Percentiles rank a stretch among this genome's conserved stretches.
These are phyloP conservation scores for Microcebus tavaratra DNA, from an alignment of 2,113 vertebrate genomes.

Conservation along the genomic window DNA sequence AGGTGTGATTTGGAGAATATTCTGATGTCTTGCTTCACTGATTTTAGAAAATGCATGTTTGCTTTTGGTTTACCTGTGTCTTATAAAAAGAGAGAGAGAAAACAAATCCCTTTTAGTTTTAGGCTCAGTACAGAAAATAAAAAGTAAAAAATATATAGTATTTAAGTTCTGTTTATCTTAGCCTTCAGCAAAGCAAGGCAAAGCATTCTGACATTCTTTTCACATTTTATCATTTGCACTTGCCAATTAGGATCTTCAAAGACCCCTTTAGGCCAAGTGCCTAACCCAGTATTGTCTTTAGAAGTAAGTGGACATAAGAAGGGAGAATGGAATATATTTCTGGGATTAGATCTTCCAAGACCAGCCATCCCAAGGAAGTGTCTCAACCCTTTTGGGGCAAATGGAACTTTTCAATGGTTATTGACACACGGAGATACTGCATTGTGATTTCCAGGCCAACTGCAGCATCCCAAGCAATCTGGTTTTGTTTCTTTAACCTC, in stretches of 20 bases:
- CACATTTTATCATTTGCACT: not conserved
- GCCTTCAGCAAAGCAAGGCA: not conserved
- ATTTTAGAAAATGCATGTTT: slow-evolving; percentile 20
- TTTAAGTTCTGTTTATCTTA: not conserved
- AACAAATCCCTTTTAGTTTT: not conserved
- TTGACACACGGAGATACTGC: not conserved
- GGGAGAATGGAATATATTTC: not conserved
- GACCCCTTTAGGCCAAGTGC: not conserved
- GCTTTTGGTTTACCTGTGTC: not conserved
- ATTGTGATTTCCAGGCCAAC: not conserved
- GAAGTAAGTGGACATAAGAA: not conserved
- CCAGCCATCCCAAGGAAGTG: not conserved
- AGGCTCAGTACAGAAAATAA: not conserved
- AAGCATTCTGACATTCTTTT: not conserved
- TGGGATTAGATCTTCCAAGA: not conserved
- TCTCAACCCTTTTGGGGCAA: not conserved
- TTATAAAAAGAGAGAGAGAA: not conserved
- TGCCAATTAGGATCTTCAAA: not conserved
- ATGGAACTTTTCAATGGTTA: not conserved
- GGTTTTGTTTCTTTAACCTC: not conserved
- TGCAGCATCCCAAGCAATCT: not conserved
- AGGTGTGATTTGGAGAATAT: not conserved
- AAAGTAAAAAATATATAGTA: not conserved
- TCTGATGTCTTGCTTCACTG: not conserved
- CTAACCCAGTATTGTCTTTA: not conserved